A percentile compares a stretch with the other conserved stretches of the same genome.
phyloP scores from a whole-genome alignment of 2,888 invertebrate species.

The Lacanobia wlatinum region DNA sequence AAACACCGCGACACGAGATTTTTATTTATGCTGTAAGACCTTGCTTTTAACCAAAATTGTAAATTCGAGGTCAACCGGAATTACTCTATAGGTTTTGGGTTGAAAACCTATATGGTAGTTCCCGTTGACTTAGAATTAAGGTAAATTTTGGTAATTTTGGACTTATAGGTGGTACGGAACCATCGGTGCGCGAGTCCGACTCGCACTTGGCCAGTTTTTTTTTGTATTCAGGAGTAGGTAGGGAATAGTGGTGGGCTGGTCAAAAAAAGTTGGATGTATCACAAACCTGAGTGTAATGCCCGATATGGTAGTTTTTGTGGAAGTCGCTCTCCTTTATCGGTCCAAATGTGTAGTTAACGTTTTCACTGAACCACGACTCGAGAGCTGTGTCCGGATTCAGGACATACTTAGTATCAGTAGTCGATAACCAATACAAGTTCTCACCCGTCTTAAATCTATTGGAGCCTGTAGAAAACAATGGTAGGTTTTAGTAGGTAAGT shows the following conservation, averaged over 20 bases:
- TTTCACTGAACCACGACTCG: slow-evolving; percentile 80
- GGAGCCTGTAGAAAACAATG: slow-evolving; percentile 72
- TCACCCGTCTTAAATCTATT: slow-evolving; percentile 81
- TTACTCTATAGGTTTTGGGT: too few species aligned
- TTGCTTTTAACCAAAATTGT: too few species aligned
- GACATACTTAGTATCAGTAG: slow-evolving; percentile 66
- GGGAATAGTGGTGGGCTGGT: not conserved
- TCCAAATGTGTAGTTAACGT: slow-evolving; percentile 76
- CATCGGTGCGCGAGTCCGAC: too few species aligned
- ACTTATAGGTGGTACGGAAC: too few species aligned
- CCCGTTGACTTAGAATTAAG: too few species aligned
- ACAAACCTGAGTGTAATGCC: slow-evolving; percentile 86
- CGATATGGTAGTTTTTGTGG: slow-evolving; percentile 69
- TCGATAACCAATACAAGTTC: slow-evolving; percentile 78
- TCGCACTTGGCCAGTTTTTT: too few species aligned
- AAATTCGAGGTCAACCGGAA: too few species aligned
- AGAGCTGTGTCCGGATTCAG: slow-evolving; percentile 72
- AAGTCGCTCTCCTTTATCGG: slow-evolving; percentile 72
- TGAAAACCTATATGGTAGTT: too few species aligned
- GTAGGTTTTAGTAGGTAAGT: not conserved
- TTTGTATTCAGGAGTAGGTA: not conserved
- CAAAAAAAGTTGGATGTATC: not conserved
- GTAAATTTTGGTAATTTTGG: too few species aligned
- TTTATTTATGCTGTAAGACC: too few species aligned
- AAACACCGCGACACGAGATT: too few species aligned